A percentile compares a stretch with the other conserved stretches of the same genome.
Evolutionary conservation across 1,140 invertebrate species (phyloP).

Genomic region (Drosophila micromelanica): DNA sequence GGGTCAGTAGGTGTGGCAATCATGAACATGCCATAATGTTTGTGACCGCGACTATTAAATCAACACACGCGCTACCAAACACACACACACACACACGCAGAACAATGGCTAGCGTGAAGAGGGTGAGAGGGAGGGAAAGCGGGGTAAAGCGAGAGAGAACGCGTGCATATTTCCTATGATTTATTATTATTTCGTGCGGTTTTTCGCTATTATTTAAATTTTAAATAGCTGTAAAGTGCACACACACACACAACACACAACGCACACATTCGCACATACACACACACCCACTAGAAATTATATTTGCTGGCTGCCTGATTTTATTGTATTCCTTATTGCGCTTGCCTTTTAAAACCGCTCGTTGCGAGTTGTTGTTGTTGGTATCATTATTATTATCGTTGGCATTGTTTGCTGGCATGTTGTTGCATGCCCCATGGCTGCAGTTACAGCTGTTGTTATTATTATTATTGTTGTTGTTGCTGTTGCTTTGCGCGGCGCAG

Average conservation of each 20-base stretch:
- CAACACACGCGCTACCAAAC: constrained; percentile 63
- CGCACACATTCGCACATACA: constrained; percentile 14
- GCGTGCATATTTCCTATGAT: constrained; percentile 72
- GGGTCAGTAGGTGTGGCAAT: constrained; percentile 51
- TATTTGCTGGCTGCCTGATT: constrained; percentile 54
- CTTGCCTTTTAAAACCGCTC: constrained; percentile 57
- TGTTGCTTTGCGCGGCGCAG: constrained; percentile 44
- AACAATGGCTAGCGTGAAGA: not conserved
- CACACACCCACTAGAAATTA: constrained; percentile 60
- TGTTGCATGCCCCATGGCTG: constrained; percentile 34
- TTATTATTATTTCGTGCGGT: constrained; percentile 82
- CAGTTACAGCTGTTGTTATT: constrained; percentile 30
- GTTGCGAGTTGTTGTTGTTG: constrained; percentile 40
- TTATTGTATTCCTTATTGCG: constrained; percentile 58
- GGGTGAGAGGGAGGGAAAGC: not conserved
- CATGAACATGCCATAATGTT: constrained; percentile 80
- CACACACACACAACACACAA: constrained; percentile 37
- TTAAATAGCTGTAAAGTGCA: constrained; percentile 79
- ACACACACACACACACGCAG: constrained; percentile 19
- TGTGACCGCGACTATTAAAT: constrained; percentile 80
- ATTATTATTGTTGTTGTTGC: constrained; percentile 47
- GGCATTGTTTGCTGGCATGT: constrained; percentile 75
- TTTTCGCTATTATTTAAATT: constrained; percentile 82
- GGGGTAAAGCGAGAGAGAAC: not conserved
- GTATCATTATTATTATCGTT: constrained; percentile 71